phyloP scores from a whole-genome alignment of 2,888 invertebrate genomes.

The Drosophila macrospina region DNA sequence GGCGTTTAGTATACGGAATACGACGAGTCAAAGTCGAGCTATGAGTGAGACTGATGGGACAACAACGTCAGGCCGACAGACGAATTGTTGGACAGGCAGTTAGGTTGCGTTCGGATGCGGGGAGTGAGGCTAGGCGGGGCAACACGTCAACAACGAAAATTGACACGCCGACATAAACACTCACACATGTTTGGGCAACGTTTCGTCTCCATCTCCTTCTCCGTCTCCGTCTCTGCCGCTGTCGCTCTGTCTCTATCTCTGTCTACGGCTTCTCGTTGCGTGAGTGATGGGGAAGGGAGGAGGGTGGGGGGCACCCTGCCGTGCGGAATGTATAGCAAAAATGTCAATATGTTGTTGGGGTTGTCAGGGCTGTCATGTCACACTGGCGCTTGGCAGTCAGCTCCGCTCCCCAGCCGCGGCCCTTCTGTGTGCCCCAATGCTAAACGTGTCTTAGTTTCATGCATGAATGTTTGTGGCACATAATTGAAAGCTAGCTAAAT shows the following conservation, averaged over 20 bases:
- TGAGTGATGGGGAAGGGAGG: no score
- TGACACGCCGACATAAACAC: conserved; percentile 82
- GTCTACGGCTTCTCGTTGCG: conserved; percentile 7
- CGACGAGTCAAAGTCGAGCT: conserved; percentile 51
- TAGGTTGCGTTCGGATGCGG: background rate
- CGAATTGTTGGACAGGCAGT: conserved; percentile 24
- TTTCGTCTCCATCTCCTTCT: conserved; percentile 19
- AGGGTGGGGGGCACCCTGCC: conserved; percentile 63
- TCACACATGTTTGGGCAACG: conserved; percentile 73
- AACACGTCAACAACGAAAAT: conserved; percentile 81
- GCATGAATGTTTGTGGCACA: conserved; percentile 84
- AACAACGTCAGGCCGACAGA: conserved; percentile 13
- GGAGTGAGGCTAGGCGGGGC: conserved; percentile 44
- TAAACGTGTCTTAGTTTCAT: conserved; percentile 79
- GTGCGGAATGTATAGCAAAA: conserved; percentile 74
- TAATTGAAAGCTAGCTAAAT: conserved; percentile 85
- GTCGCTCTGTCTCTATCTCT: conserved; percentile 14
- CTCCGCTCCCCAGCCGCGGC: background rate
- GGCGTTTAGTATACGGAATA: conserved; percentile 5
- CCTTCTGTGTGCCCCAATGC: conserved; percentile 23
- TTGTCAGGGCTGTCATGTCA: conserved; percentile 80
- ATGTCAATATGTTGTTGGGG: conserved; percentile 81
- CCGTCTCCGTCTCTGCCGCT: background rate
- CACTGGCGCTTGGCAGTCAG: conserved; percentile 60
- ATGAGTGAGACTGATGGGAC: conserved; percentile 37